A percentile compares a stretch with the other conserved stretches of the same genome.
phyloP scores from a whole-genome alignment of 1,140 invertebrate genomes.

The Chymomyza costata region DNA sequence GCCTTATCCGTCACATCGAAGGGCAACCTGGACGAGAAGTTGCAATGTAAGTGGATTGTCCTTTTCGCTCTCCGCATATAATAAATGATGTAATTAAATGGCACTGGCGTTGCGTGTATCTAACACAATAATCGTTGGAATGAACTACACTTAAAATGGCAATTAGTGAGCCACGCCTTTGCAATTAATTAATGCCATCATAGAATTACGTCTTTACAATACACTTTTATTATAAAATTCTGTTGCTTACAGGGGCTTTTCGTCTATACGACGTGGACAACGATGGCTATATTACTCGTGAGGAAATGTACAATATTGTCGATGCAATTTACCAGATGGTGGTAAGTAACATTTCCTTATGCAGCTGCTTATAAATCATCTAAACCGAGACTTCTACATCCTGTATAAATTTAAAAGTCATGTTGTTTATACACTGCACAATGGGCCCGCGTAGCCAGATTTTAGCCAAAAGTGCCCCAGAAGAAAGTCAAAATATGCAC shows the following conservation, averaged over 20 bases:
- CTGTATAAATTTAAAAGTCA: too few relatives aligned
- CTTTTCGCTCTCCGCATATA: too few relatives aligned
- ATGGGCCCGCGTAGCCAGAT: too few relatives aligned
- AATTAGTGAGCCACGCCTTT: background rate
- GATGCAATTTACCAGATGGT: constrained; percentile 99
- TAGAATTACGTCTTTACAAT: too few relatives aligned
- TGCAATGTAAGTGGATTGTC: constrained; percentile 93
- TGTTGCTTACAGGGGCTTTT: constrained; percentile 89
- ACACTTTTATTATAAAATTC: background rate
- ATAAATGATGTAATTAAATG: background rate
- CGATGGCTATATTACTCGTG: constrained; percentile 97
- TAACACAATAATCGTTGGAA: too few relatives aligned
- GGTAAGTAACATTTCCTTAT: too few relatives aligned
- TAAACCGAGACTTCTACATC: constrained; percentile 1
- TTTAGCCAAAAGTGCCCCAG: too few relatives aligned
- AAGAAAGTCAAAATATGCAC: too few relatives aligned
- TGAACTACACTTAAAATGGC: constrained; percentile 11
- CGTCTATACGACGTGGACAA: constrained; percentile 98
- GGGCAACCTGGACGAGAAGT: constrained; percentile 96
- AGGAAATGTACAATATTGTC: constrained; percentile 99
- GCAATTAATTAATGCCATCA: constrained; percentile 28
- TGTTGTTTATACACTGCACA: too few relatives aligned
- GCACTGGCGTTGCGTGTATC: too few relatives aligned
- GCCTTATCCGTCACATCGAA: constrained; percentile 96
- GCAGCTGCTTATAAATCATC: too few relatives aligned